Evolutionary conservation across 2,797 vertebrate genomes (phyloP), one percentile per base, ranked within the genome.

Genomic region (Lithobates sylvaticus): DNA sequence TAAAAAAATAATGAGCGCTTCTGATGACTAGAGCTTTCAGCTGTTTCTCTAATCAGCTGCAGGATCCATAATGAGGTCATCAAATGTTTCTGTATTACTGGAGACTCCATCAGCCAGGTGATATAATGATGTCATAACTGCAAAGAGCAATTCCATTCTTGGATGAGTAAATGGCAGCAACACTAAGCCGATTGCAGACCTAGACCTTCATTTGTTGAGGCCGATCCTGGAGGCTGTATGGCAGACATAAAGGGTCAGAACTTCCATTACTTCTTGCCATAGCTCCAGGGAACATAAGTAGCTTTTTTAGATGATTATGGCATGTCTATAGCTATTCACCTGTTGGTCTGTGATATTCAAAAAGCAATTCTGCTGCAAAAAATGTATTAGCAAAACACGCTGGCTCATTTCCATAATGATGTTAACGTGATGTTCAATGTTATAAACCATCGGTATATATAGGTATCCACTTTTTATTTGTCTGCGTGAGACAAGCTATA

Each of bases 21-120:
- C 16, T 54, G 50, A 54, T 54, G 50, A 54, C 50, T 54, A 13
- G 44, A 47, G 42, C n/a, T 34, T 58, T 50, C 78, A 81, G 67
- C 78, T 71, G 68, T 81, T 69, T 71, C 44, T 58, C 50, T 34
- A 36, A 81, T 81, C 76, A 65, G n/a, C 70, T 80, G 67, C 64
- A 80, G 67, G 70, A 80, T 44, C 65, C 29, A 67, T 50, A 69
- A 12, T 50, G 78, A 70, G 67, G 65, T 69, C 67, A 58, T 81
- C 23, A 81, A 58, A 71, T 81, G 70, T 54, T 70, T 67, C 12
- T 9, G 65, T 16, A 34, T 80, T 50, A 26, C 68, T 80, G 27
- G 27, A 80, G 44, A 70, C 32, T 80, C 29, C 67, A 80, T 70
- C 70, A 81, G 54, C 67, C 68, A 54, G 50, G 44, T 70, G 78